Conservation (phyloP, 2,888 invertebrate species). For the Aphidoletes aphidimyza region DNA sequence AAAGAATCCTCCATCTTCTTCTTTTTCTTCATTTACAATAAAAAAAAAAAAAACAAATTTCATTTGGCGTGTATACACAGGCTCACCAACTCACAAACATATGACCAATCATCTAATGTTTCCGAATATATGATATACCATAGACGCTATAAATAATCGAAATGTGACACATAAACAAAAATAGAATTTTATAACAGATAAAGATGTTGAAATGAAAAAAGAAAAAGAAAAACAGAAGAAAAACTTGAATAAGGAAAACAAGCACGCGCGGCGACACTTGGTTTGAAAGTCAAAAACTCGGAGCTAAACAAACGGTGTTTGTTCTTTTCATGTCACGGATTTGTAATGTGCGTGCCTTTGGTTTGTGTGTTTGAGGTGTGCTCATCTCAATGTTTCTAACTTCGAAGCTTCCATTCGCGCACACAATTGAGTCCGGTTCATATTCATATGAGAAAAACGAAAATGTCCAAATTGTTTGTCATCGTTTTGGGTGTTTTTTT, state of each 20-base stretch:
- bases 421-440: too few species aligned
- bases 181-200: constrained; percentile 43
- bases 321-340: neutral
- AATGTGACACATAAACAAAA: constrained; percentile 52
- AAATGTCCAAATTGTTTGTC: neutral
- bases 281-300: neutral
- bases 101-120: constrained; percentile 23
- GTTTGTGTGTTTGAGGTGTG: too few species aligned
- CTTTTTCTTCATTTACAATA: neutral
- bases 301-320: neutral
- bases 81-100: neutral
- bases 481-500: neutral
- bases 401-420: too few species aligned
- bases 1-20: neutral
- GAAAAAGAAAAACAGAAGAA: neutral
- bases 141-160: constrained; percentile 50
- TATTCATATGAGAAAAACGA: too few species aligned
- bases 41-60: neutral
- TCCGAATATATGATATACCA: constrained; percentile 24
- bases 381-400: too few species aligned
- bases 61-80: constrained; percentile 6
- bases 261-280: neutral
- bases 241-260: neutral
- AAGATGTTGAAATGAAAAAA: constrained; percentile 22
- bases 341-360: neutral